Evolutionary conservation across 2,797 vertebrate genomes (phyloP), one percentile per base, ranked within the genome.

Genomic region (Emydoidea blandingii): DNA sequence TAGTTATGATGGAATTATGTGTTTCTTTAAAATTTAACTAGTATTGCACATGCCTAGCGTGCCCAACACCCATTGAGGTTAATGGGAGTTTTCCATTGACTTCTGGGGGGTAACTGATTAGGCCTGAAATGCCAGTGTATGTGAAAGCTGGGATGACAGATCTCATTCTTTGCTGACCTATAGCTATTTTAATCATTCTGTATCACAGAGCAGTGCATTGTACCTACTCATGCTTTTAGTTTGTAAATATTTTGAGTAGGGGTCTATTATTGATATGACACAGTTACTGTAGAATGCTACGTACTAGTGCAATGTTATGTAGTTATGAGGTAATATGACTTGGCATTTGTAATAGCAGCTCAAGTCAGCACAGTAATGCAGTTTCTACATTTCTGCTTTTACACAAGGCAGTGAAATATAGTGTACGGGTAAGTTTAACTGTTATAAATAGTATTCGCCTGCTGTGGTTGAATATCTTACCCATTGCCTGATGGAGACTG

Each of bases 111-210:
- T 54, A 41, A 85, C 49, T 81, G n/a, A 37, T 86, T 41, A 16
- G 86, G 6, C 3, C 7, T 31, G 7, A 10, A 83, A 34, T n/a
- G 94, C 89, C 57, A 34, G 12, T 10, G 3, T 11, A 8, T n/a
- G 18, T 83, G 21, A 27, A 92, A 72, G 78, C 23, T 14, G 56
- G 85, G 41, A 44, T 79, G 44, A 31, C 5, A 5, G 88, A n/a
- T 41, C 44, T 79, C 2, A 5, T 89, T 89, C 34, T 23, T 5
- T 68, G 37, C 11, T 47, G 12, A 4, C 52, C 12, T 6, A 9
- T 76, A 15, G 41, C 37, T 56, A 50, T 37, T 4, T 0, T 65
- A 65, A 3, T 53, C 0, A 0, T 2, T 41, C 3, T 81, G 50
- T 25, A 74, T 41, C 31, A 5, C 1, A 0, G 3, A 47, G 1